Conservation (phyloP, 2,888 invertebrate species). For the Agrotis ipsilon region DNA sequence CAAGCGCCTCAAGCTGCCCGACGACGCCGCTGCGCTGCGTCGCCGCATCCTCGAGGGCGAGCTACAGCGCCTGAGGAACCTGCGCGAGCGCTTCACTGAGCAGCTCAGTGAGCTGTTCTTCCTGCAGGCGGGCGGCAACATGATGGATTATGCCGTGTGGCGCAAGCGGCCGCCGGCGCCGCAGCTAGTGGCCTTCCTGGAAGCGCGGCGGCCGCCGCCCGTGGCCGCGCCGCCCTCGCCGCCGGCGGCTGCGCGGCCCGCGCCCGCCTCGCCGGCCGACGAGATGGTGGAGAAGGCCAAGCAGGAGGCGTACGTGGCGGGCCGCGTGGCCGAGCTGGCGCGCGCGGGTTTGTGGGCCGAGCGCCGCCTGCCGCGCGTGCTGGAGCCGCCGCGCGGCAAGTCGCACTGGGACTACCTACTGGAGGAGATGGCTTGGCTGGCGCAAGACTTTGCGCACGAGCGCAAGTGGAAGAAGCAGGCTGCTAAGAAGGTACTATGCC, state of each 20-base stretch:
- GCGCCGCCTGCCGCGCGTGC: constrained; percentile 97
- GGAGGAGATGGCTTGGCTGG: constrained; percentile 99
- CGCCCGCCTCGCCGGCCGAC: constrained; percentile 70
- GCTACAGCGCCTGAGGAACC: constrained; percentile 92
- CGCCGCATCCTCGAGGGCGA: constrained; percentile 92
- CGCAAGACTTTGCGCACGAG: constrained; percentile 99
- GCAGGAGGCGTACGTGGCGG: constrained; percentile 98
- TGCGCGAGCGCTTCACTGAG: constrained; percentile 94
- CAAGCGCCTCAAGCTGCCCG: constrained; percentile 77
- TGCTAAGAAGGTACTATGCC: constrained; percentile 94
- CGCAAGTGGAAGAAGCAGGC: constrained; percentile 99
- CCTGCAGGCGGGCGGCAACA: constrained; percentile 96
- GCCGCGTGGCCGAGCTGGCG: constrained; percentile 97
- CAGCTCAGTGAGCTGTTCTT: constrained; percentile 96
- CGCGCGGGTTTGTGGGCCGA: constrained; percentile 99
- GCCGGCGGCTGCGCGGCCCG: constrained; percentile 75
- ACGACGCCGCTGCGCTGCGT: constrained; percentile 86
- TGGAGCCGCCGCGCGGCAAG: constrained; percentile 97
- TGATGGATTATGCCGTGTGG: constrained; percentile 97
- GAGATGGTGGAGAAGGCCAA: constrained; percentile 86
- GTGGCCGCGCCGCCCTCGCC: constrained; percentile 87
- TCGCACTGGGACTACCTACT: constrained; percentile 99
- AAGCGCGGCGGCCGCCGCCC: constrained; percentile 93
- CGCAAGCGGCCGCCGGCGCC: constrained; percentile 95
- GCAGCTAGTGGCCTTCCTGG: constrained; percentile 94